A percentile compares a stretch with the other conserved stretches of the same genome.
Conservation (phyloP, 2,113 vertebrate genomes). For the Grammomys dolichurus region DNA sequence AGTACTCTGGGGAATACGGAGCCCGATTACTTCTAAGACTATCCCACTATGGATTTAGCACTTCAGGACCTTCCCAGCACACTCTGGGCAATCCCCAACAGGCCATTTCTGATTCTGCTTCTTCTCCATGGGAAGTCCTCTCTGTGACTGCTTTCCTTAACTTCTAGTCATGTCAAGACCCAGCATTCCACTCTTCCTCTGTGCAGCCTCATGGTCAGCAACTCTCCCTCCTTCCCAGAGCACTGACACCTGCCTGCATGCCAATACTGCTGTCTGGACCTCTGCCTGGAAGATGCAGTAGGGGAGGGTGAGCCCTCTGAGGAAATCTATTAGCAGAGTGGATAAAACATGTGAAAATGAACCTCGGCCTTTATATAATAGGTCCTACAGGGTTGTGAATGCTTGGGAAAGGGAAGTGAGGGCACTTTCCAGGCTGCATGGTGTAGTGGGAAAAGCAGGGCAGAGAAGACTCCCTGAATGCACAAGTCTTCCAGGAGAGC, state of each 20-base stretch:
- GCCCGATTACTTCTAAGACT: not conserved
- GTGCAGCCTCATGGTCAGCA: not conserved
- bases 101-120: not conserved
- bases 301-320: not conserved
- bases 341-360: not conserved
- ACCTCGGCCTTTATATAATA: not conserved
- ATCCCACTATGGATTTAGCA: not conserved
- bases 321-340: not conserved
- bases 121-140: not conserved
- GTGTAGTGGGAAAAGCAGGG: too few species aligned
- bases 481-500: too few species aligned
- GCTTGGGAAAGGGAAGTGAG: not conserved
- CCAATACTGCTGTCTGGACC: not conserved
- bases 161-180: not conserved
- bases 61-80: not conserved
- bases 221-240: not conserved
- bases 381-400: not conserved
- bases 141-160: not conserved
- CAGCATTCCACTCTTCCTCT: not conserved
- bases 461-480: not conserved
- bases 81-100: not conserved
- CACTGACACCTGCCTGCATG: rapidly evolving
- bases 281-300: not conserved
- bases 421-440: not conserved
- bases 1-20: not conserved